Percentiles rank a stretch among this genome's conserved stretches.
Evolutionary conservation across 2,113 vertebrate species (phyloP).

Genomic region (Vidua macroura): DNA sequence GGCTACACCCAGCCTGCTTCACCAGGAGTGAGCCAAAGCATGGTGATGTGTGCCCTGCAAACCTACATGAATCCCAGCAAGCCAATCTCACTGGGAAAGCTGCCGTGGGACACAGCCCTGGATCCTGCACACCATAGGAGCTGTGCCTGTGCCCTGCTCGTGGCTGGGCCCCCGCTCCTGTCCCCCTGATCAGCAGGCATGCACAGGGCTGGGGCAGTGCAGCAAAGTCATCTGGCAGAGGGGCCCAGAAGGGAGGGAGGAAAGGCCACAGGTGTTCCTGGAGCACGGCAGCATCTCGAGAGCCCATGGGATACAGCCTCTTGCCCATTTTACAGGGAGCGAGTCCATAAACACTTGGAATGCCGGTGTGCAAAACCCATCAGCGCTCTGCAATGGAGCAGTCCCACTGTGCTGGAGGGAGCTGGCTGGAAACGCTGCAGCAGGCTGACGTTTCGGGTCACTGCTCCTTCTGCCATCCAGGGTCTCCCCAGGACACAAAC

Average conservation of each 20-base stretch:
- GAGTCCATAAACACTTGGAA: not conserved
- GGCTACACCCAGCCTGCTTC: not conserved
- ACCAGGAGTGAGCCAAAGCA: not conserved
- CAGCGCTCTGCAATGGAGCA: fast-evolving
- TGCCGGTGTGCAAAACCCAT: fast-evolving
- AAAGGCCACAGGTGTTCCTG: not conserved
- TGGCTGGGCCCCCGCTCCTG: fast-evolving
- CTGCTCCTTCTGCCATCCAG: not conserved
- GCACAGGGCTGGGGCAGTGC: not conserved
- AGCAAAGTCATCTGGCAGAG: not conserved
- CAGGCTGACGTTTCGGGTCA: not conserved
- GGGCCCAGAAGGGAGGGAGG: not conserved
- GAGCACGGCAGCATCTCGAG: fast-evolving
- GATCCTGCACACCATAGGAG: fast-evolving
- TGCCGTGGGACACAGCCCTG: not conserved
- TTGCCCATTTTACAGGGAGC: not conserved
- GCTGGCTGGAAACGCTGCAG: not conserved
- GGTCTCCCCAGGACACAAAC: not conserved
- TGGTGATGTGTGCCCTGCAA: fast-evolving
- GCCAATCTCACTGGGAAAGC: fast-evolving
- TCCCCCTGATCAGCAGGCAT: fast-evolving
- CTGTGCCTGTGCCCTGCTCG: not conserved
- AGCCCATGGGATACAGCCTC: not conserved
- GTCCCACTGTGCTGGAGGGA: fast-evolving
- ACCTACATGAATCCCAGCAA: fast-evolving